Evolutionary conservation across 2,888 invertebrate genomes (phyloP).

Genomic region (Drosophila colorata): DNA sequence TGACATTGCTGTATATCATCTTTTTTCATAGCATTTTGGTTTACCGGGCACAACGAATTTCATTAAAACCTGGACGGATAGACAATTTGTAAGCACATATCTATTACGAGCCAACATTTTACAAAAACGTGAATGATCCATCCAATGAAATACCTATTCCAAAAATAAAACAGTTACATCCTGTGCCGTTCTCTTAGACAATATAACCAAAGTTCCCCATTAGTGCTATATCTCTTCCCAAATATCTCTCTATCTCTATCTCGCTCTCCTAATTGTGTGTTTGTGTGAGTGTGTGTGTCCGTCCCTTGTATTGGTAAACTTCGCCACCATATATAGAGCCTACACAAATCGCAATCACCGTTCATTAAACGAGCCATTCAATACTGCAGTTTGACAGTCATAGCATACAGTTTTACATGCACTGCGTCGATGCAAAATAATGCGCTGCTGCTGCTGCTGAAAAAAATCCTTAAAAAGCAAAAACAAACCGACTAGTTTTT

Average conservation of each 20-base stretch:
- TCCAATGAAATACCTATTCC: conserved; percentile 37
- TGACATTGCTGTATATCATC: conserved; percentile 75
- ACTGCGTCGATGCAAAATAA: conserved; percentile 32
- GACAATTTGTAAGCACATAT: conserved; percentile 81
- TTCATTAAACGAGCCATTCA: conserved; percentile 28
- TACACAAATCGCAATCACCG: conserved; percentile 32
- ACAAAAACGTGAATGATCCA: conserved; percentile 42
- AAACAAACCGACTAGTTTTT: conserved; percentile 15
- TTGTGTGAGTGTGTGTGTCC: conserved; percentile 33
- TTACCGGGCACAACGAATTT: conserved; percentile 82
- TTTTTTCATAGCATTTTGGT: conserved; percentile 82
- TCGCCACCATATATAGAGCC: conserved; percentile 28
- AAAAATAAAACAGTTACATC: conserved; percentile 29
- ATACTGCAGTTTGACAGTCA: conserved; percentile 40
- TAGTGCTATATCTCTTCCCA: conserved; percentile 16
- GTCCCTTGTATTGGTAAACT: conserved; percentile 45
- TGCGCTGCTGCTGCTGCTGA: conserved; percentile 44
- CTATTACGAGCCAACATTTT: conserved; percentile 49
- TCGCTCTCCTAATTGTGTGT: conserved; percentile 31
- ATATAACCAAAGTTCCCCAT: conserved; percentile 25
- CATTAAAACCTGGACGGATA: conserved; percentile 82
- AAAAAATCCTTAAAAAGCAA: background rate
- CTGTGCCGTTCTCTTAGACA: conserved; percentile 52
- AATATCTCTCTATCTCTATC: conserved; percentile 3
- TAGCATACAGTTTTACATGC: conserved; percentile 50